Evolutionary conservation across 2,888 invertebrate species (phyloP).

Genomic region (Limnephilus marmoratus): DNA sequence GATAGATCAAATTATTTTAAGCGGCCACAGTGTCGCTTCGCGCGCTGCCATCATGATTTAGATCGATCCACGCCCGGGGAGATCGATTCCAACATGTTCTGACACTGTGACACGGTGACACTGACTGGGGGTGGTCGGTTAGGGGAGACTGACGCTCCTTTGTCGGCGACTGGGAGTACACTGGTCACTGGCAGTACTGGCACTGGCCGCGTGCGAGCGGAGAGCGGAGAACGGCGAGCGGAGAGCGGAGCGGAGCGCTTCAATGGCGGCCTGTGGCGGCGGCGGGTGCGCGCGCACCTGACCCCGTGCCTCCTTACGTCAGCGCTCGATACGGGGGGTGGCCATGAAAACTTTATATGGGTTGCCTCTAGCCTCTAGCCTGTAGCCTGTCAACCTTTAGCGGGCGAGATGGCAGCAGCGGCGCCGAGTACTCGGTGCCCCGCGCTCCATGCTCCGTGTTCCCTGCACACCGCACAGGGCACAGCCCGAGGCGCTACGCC

Average conservation of each 20-base stretch:
- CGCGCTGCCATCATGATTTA: conserved; percentile 55
- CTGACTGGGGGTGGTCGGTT: conserved; percentile 7
- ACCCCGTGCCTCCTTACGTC: conserved; percentile 65
- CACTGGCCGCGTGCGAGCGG: conserved; percentile 54
- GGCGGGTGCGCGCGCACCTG: conserved; percentile 64
- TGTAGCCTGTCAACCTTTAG: conserved; percentile 61
- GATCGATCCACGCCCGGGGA: conserved; percentile 52
- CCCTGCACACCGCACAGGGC: no score
- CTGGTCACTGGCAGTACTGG: background rate
- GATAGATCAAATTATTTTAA: conserved; percentile 53
- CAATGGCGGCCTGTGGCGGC: conserved; percentile 62
- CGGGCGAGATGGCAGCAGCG: conserved; percentile 8
- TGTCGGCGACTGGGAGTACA: conserved; percentile 48
- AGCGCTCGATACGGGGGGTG: conserved; percentile 66
- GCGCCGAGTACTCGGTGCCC: background rate
- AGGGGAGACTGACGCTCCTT: background rate
- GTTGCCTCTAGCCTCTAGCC: conserved; percentile 58
- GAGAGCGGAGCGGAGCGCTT: conserved; percentile 44
- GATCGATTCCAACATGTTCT: conserved; percentile 57
- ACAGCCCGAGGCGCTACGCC: no score
- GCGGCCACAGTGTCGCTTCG: conserved; percentile 49
- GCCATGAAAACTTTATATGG: conserved; percentile 66
- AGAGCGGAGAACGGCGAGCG: conserved; percentile 19
- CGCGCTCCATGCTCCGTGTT: background rate
- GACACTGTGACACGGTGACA: conserved; percentile 35